Base-by-base conservation (phyloP, 2,888 invertebrate species). In the Stenchaetothrips biformis region DNA sequence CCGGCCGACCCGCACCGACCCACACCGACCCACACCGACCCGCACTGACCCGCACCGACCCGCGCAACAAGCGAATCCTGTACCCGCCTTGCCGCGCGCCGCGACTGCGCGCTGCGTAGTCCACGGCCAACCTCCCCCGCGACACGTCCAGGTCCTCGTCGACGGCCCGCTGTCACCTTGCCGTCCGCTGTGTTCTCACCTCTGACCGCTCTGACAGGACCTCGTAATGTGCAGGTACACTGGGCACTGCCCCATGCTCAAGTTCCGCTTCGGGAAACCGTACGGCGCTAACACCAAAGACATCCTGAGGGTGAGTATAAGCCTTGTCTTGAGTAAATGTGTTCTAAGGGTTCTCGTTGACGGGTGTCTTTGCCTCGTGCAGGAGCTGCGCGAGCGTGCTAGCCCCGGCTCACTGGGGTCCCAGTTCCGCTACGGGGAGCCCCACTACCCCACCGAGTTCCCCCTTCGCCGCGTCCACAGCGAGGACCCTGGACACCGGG, bases 211-310 rank as follows among this genome's bases (percentile, higher is more conserved):
- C 16, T 78, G 48, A 79, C 67, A 53, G 59, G 47, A 78, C 53
- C n/a, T 85, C 25, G n/a, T 9, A 0, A 21, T n/a, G n/a, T 74
- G 67, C 88, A 92, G 92, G 82, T 92, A 92, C 86, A 92, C 92
- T 1, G 92, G 92, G 16, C 92, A 92, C 84, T 92, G 92, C 86
- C 92, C 92, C 79, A 90, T 92, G 83, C 88, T 92, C 80, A 92
- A 92, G 84, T 92, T 92, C 85, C 91, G 91, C 79, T 92, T 90
- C 84, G 92, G 92, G 79, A 91, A 92, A 86, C 89, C 92, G 85
- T 92, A 92, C 86, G 92, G 92, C 25, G 90, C 92, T 83, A 91
- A 90, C 85, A 92, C 92, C 6, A 89, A 92, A 83, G 92, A 92
- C 85, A 92, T 92, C 82, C 87, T 92, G 83, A 88, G 89, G 86